phyloP scores from a whole-genome alignment of 2,113 vertebrate genomes.

The Chamaea fasciata region DNA sequence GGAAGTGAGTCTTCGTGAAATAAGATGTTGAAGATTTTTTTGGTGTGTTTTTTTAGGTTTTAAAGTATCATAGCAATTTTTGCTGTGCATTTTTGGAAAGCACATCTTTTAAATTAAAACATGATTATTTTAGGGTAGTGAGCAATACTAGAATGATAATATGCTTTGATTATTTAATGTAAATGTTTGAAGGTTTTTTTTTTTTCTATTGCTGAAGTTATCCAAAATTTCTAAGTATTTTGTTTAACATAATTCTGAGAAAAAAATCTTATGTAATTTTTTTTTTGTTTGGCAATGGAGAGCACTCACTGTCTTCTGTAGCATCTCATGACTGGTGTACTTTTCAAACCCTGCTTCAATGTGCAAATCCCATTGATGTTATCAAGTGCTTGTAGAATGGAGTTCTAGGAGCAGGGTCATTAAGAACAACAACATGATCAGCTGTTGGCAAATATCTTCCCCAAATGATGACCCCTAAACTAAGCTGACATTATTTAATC shows the following conservation, averaged over 20 bases:
- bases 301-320: neutral
- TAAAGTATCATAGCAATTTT: neutral
- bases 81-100: neutral
- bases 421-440: neutral
- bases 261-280: neutral
- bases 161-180: neutral
- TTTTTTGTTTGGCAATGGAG: neutral
- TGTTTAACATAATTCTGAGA: neutral
- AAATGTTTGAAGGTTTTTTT: neutral
- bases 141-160: neutral
- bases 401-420: neutral
- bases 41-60: neutral
- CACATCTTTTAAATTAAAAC: neutral
- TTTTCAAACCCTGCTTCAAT: neutral
- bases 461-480: neutral
- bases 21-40: neutral
- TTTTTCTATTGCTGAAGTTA: neutral
- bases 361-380: neutral
- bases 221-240: neutral
- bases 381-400: neutral
- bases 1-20: neutral
- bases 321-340: neutral
- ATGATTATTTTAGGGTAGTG: neutral
- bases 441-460: neutral
- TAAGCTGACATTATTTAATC: constrained; percentile 10